Conservation (phyloP, 2,113 vertebrate genomes). For the Onychorhynchus coronatus region DNA sequence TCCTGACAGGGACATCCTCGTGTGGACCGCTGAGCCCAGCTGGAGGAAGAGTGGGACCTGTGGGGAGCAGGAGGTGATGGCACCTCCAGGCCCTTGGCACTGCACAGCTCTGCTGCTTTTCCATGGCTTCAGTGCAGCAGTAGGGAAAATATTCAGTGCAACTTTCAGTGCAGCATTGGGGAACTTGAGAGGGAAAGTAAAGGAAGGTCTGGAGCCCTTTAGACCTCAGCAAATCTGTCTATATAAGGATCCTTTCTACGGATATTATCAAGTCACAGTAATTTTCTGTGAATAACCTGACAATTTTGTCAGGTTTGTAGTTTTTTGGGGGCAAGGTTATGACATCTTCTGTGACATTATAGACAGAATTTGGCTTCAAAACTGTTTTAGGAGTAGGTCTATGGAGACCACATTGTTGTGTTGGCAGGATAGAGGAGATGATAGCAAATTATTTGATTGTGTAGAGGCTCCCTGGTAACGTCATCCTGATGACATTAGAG, state of each 20-base stretch:
- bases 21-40: not conserved
- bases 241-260: not conserved
- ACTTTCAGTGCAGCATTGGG: too few species aligned
- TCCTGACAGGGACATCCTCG: accelerated
- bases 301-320: not conserved
- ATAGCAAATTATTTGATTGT: slow-evolving; percentile 48
- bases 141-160: too few species aligned
- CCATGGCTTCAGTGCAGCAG: not conserved
- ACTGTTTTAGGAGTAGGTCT: not conserved
- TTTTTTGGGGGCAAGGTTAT: not conserved
- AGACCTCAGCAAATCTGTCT: not conserved
- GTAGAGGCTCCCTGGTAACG: not conserved
- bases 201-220: not conserved
- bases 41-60: not conserved
- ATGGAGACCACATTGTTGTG: not conserved
- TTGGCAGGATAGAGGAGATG: slow-evolving; percentile 2
- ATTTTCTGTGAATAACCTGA: not conserved
- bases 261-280: not conserved
- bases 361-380: not conserved
- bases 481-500: slow-evolving; percentile 3
- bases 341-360: not conserved
- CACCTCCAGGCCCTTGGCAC: accelerated
- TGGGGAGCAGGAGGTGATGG: not conserved
- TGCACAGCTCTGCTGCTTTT: not conserved
- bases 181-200: not conserved